Percentiles rank a stretch among this genome's conserved stretches.
Evolutionary conservation across 2,113 vertebrate species (phyloP).

Genomic region (Thunnus thynnus): DNA sequence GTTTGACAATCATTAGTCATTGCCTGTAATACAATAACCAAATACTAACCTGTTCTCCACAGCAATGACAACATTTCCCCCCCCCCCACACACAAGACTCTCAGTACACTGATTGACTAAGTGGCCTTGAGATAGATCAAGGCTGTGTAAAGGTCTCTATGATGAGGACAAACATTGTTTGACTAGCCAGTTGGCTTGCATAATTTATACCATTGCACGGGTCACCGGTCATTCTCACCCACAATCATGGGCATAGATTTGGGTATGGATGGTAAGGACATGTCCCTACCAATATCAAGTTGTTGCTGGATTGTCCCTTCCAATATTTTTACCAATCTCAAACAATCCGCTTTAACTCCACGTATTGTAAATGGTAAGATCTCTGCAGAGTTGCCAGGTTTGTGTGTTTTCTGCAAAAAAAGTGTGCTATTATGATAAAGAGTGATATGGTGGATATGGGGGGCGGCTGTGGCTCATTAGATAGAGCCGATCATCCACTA

Average conservation of each 20-base stretch:
- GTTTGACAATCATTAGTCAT: conserved; percentile 47
- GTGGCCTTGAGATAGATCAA: conserved; percentile 61
- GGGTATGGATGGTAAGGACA: too few species aligned
- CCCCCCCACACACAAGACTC: background rate
- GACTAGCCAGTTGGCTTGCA: conserved; percentile 33
- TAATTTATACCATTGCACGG: conserved; percentile 29
- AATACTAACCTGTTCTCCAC: conserved; percentile 14
- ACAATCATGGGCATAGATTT: background rate
- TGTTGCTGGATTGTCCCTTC: too few species aligned
- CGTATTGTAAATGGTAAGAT: too few species aligned
- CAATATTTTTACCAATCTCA: too few species aligned
- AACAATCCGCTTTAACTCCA: too few species aligned
- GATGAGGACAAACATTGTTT: conserved; percentile 55
- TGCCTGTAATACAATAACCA: conserved; percentile 40
- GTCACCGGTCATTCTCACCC: conserved; percentile 35
- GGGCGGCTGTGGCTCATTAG: too few species aligned
- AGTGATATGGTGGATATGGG: too few species aligned
- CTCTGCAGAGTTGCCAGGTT: too few species aligned
- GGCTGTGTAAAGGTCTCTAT: conserved; percentile 37
- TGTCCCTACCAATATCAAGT: too few species aligned
- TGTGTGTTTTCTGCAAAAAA: too few species aligned
- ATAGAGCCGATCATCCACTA: too few species aligned
- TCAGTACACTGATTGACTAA: conserved; percentile 47
- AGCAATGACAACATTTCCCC: conserved; percentile 29
- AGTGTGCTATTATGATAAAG: too few species aligned